Evolutionary conservation across 1,140 invertebrate genomes (phyloP).

Genomic region (Formica selysi): DNA sequence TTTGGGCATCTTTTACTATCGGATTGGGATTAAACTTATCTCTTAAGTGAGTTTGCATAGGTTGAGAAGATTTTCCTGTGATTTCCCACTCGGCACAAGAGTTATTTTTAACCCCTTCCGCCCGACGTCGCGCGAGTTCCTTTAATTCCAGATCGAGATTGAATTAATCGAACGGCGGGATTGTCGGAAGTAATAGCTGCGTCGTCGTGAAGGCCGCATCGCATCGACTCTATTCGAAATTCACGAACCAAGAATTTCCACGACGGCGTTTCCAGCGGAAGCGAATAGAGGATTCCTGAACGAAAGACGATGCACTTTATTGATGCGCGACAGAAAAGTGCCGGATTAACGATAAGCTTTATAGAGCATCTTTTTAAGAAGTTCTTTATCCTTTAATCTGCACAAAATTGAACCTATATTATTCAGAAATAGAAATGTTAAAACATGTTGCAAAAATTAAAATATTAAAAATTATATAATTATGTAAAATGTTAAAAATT

Average conservation of each 20-base stretch:
- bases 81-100: constrained; percentile 44
- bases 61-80: constrained; percentile 39
- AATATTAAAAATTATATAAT: constrained; percentile 2
- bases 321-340: constrained; percentile 22
- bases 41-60: constrained; percentile 41
- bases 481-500: not conserved
- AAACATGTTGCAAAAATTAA: not conserved
- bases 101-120: constrained; percentile 46
- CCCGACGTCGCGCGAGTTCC: constrained; percentile 40
- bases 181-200: constrained; percentile 70
- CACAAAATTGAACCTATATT: not conserved
- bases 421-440: not conserved
- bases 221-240: constrained; percentile 49
- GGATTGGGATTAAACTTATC: constrained; percentile 44
- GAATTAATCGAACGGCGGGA: constrained; percentile 70
- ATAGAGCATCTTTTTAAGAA: constrained; percentile 29
- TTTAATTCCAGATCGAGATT: constrained; percentile 66
- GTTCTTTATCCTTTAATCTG: constrained; percentile 5
- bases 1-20: not conserved
- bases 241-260: constrained; percentile 58
- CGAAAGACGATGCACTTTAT: constrained; percentile 38
- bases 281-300: constrained; percentile 54
- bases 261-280: constrained; percentile 17
- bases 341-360: constrained; percentile 46
- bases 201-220: constrained; percentile 28